These are phyloP conservation scores for Nymphalis polychloros DNA, from an alignment of 2,888 invertebrate species.

Conservation along the genomic window DNA sequence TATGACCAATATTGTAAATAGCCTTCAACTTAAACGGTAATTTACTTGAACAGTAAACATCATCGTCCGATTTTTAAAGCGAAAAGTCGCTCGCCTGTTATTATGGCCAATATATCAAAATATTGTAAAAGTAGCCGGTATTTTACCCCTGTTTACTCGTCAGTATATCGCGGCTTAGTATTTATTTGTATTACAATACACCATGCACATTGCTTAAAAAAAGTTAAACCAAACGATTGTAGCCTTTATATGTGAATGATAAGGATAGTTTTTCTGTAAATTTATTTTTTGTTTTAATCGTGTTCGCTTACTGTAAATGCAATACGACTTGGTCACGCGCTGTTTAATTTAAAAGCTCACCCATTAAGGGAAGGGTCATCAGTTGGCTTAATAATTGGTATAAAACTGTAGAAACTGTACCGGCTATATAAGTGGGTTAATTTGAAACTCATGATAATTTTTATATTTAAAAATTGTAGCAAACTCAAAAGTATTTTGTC, in stretches of 20 bases:
- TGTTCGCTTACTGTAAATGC: slow-evolving; percentile 11
- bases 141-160: slow-evolving; percentile 65
- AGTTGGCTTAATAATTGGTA: slow-evolving; percentile 28
- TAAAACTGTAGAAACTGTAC: slow-evolving; percentile 1
- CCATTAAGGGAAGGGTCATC: slow-evolving; percentile 36
- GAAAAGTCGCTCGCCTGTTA: slow-evolving; percentile 65
- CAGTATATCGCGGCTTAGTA: slow-evolving; percentile 40
- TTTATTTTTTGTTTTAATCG: neutral
- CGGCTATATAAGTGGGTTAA: neutral
- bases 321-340: slow-evolving; percentile 38
- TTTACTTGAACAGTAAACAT: slow-evolving; percentile 61
- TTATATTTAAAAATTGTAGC: neutral
- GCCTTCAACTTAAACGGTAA: slow-evolving; percentile 54
- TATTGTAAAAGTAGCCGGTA: slow-evolving; percentile 69
- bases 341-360: slow-evolving; percentile 41
- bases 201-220: slow-evolving; percentile 12
- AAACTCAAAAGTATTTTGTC: too few species aligned
- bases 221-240: neutral
- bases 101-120: slow-evolving; percentile 79
- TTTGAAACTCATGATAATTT: neutral
- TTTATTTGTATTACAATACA: slow-evolving; percentile 32
- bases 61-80: slow-evolving; percentile 70
- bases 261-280: slow-evolving; percentile 10
- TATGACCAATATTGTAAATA: slow-evolving; percentile 40
- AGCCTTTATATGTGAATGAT: neutral